These are phyloP conservation scores for Rhegmatorhina hoffmannsi DNA, from an alignment of 2,113 vertebrate species.

Conservation along the genomic window DNA sequence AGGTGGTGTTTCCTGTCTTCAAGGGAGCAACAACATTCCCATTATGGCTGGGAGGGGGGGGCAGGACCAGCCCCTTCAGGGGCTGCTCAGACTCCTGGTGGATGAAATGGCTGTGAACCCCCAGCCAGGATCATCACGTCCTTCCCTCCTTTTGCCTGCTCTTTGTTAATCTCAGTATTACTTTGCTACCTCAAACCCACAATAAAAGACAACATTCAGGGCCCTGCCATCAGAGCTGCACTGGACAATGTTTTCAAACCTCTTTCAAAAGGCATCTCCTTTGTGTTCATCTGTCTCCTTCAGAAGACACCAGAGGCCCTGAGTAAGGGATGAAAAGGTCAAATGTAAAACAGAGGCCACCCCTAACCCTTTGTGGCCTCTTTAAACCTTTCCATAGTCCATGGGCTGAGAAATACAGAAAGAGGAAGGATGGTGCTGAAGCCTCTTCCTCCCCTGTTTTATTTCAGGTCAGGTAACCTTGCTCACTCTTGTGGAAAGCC, in stretches of 20 bases:
- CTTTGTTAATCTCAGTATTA: not conserved
- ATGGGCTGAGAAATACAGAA: not conserved
- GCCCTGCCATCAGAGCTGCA: not conserved
- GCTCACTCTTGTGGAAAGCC: constrained; percentile 33
- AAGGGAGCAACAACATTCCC: not conserved
- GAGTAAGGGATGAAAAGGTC: not conserved
- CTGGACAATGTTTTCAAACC: not conserved
- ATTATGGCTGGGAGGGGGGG: not conserved
- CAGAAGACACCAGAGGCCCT: not conserved
- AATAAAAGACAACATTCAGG: not conserved
- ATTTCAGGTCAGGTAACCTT: constrained; percentile 53
- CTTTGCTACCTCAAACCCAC: not conserved
- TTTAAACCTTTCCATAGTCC: not conserved
- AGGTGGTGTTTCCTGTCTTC: not conserved
- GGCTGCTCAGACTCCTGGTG: not conserved
- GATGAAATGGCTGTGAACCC: not conserved
- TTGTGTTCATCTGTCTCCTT: not conserved
- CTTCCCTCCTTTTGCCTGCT: not conserved
- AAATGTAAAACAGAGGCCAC: constrained; percentile 1
- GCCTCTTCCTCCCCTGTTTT: constrained; percentile 3
- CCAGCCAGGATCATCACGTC: rapidly evolving
- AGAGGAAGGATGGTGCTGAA: not conserved
- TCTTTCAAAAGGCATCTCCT: not conserved
- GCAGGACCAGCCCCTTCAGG: not conserved
- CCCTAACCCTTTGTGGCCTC: not conserved